Percentiles rank a stretch among this genome's conserved stretches.
Conservation (phyloP, 2,888 invertebrate genomes). For the Stenchaetothrips biformis region DNA sequence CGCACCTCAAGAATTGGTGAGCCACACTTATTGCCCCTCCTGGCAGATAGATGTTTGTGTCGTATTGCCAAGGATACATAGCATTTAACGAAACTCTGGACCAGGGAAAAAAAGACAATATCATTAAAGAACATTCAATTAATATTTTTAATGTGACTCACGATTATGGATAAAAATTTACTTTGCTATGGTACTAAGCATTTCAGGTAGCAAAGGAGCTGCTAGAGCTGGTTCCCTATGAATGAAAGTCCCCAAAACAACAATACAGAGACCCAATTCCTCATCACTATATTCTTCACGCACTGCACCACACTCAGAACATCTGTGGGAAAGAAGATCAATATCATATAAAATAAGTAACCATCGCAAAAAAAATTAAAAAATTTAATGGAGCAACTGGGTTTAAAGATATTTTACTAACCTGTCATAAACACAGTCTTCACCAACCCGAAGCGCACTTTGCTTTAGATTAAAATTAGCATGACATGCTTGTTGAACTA, state of each 20-base stretch:
- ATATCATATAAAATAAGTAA: background rate
- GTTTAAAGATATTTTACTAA: conserved; percentile 40
- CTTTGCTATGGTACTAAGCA: conserved; percentile 84
- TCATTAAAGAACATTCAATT: conserved; percentile 5
- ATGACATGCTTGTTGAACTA: conserved; percentile 50
- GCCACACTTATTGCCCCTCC: conserved; percentile 94
- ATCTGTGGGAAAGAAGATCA: conserved; percentile 46
- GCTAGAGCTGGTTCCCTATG: conserved; percentile 92
- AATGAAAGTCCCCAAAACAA: conserved; percentile 90
- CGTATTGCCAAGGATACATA: conserved; percentile 84
- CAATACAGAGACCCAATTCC: conserved; percentile 88
- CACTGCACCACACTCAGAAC: conserved; percentile 84
- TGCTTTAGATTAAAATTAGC: conserved; percentile 53
- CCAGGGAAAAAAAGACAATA: conserved; percentile 31
- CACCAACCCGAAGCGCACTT: conserved; percentile 62
- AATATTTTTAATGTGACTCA: background rate
- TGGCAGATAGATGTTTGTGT: conserved; percentile 81
- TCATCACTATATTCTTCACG: conserved; percentile 95
- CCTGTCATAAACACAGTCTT: conserved; percentile 65
- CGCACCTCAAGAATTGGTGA: conserved; percentile 93
- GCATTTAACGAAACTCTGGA: conserved; percentile 68
- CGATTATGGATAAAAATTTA: conserved; percentile 45
- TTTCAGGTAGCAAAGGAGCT: conserved; percentile 88
- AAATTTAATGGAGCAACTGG: conserved; percentile 7
- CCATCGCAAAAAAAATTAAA: background rate